Base-by-base conservation (phyloP, 2,113 vertebrate genomes). In the Solea senegalensis region DNA sequence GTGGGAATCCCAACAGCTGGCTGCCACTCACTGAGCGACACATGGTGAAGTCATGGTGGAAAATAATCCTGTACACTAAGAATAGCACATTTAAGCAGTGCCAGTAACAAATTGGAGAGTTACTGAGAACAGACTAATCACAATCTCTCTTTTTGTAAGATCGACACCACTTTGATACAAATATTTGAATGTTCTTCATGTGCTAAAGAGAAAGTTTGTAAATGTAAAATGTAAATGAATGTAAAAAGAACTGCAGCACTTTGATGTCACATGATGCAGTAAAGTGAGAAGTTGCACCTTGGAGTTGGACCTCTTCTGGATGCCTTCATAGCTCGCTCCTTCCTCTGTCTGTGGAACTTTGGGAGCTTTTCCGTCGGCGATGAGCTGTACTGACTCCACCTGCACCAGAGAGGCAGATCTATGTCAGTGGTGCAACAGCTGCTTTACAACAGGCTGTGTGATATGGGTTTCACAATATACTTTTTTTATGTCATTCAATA, bases 371-470 rank as follows among this genome's bases (percentile, higher is more conserved):
- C 96, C 95, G 49, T 98, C 95, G 21, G 98, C 98, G 50, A 99
- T 96, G 60, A 98, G 94, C 87, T 98, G 95, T 28, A 99, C 98
- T 9, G 97, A 94, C 91, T 99, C 94, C 77, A 97, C 96, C 98
- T 99, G 82, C 16, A 62, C 34, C 62, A 26, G 43, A 59, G 34
- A 0, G 21, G 6, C n/a, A 8, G 53, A 63, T 67, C 34, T 41
- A 44, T 0, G 61, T 0, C 34, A 12, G 39, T 6, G 4, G 27
- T 46, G 21, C 45, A 46, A 49, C 54, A 46, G 14, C n/a, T 41
- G 12, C 9, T 3, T 7, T 11, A n/a, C 39, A 59, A 21, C 9
- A 28, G 21, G 13, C 5, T 54, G 27, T 66, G 55, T 43, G 52
- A 13, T 40, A 12, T 34, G 27, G 13, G 21, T 21, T 21, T 21